Evolutionary conservation across 2,113 vertebrate genomes (phyloP).

Genomic region (Varanus komodoensis): DNA sequence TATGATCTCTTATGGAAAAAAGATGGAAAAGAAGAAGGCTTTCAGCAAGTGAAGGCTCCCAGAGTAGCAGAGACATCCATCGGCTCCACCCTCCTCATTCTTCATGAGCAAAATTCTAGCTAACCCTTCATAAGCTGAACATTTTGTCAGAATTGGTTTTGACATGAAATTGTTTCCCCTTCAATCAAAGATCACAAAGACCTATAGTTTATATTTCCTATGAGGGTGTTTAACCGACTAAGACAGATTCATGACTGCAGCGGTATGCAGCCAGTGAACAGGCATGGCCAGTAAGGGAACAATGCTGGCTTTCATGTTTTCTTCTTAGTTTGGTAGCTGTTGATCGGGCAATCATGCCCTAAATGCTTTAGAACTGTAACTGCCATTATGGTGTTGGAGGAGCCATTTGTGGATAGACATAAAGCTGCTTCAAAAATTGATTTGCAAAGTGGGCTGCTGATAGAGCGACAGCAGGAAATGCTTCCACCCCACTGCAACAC

Average conservation of each 20-base stretch:
- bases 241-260: constrained; percentile 78
- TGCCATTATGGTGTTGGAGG: constrained; percentile 71
- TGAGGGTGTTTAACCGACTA: constrained; percentile 81
- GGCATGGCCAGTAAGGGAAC: constrained; percentile 46
- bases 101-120: constrained; percentile 54
- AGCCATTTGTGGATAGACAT: constrained; percentile 76
- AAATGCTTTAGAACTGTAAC: constrained; percentile 73
- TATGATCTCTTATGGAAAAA: not conserved
- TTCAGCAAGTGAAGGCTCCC: not conserved
- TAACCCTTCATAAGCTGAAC: constrained; percentile 65
- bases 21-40: not conserved
- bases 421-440: constrained; percentile 55
- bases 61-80: no score
- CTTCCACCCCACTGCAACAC: constrained; percentile 59
- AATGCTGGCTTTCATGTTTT: constrained; percentile 56
- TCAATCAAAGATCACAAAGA: constrained; percentile 16
- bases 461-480: constrained; percentile 60
- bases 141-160: constrained; percentile 71
- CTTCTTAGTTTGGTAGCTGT: constrained; percentile 66
- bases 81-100: not conserved
- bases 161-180: constrained; percentile 32
- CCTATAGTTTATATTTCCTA: constrained; percentile 79
- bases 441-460: constrained; percentile 66
- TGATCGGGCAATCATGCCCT: constrained; percentile 74
- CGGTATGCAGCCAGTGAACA: constrained; percentile 66